Evolutionary conservation across 2,113 vertebrate genomes (phyloP), one percentile per base, ranked within the genome.

Genomic region (Turdus rufiventris): DNA sequence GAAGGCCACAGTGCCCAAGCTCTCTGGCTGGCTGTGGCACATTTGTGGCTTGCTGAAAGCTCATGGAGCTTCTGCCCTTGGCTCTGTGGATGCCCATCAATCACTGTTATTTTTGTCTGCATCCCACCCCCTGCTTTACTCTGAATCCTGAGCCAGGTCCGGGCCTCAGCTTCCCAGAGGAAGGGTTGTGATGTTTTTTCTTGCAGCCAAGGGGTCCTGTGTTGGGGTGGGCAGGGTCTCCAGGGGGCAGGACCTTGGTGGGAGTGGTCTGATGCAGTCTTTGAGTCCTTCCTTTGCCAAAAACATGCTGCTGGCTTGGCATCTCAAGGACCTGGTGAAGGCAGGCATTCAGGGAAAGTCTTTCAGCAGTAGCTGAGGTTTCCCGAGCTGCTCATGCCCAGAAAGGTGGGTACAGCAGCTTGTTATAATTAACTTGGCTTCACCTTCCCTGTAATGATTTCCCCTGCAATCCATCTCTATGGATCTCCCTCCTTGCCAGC

Each of bases 231-330:
- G 20, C 18, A 38, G 18, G 18, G 62, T 83, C 24, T 83, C 54
- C 7, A 14, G 56, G 53, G 51, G 45, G 48, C 31, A n/a, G 14
- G 33, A 26, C 21, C 56, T 58, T 3, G 6, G 18, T 6, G 5
- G 38, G 71, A 82, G 23, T 21, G 20, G 7, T 76, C 21, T 0
- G 0, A 12, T 0, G 0, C 1, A 17, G 25, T 45, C 12, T 58
- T 29, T 8, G 12, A 25, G 57, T 62, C 53, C 20, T 76, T 86
- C 8, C 26, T 48, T 14, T 18, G 6, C 21, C 20, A 3, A 4
- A 51, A 81, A 33, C 13, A 3, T 0, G 0, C 48, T 58, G 43
- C 45, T 1, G 18, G 43, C 66, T 42, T 74, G 61, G 66, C 18
- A 20, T 48, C 34, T 45, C 0, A 0, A 6, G 5, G 54, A 9